Evolutionary conservation across 2,888 invertebrate genomes (phyloP), one percentile per base, ranked within the genome.

Genomic region (Caenorhabditis afra): DNA sequence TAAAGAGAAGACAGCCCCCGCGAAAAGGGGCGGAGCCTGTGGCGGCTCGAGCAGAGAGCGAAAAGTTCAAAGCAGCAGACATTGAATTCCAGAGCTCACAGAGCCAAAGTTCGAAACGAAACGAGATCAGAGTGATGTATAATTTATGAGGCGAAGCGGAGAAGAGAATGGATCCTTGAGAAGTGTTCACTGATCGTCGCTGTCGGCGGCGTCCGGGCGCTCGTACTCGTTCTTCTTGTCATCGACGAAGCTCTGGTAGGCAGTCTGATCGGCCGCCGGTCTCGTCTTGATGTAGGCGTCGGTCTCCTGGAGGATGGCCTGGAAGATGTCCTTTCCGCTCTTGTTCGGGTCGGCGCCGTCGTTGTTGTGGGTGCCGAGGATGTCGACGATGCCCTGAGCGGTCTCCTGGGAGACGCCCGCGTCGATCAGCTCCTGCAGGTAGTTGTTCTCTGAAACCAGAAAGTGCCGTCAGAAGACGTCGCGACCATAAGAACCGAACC

Each of bases 391-490:
- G n/a, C 62, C 68, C 7, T 68, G 14, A 14, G 67, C 76, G 14
- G 76, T 76, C 8, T 76, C 68, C 37, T 61, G 41, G 1, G 67
- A 50, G 3, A 76, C 35, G 49, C 76, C 76, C 16, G 68, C 67
- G 23, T 67, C 76, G 18, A 57, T 11, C 29, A 76, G 29, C 45
- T 76, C 76, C 52, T 76, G 67, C 10, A 68, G 61, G 18, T 76
- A 76, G 39, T 76, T 68, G 57, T 66, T 61, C 47, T 68, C 76
- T 75, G 37, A 8, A 66, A 74, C n/a, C n/a, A n/a, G n/a, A n/a
- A n/a, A n/a, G n/a, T n/a, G n/a, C n/a, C n/a, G 20, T 10, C 0
- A 14, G 22, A 0, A 16, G 1, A 3, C 29, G 11, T 29, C 29
- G 29, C 29, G 29, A 29, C 29, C 29, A 29, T 3, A 3, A n/a